Conservation (phyloP, 2,888 invertebrate species). For the Drosophila stalkeri region DNA sequence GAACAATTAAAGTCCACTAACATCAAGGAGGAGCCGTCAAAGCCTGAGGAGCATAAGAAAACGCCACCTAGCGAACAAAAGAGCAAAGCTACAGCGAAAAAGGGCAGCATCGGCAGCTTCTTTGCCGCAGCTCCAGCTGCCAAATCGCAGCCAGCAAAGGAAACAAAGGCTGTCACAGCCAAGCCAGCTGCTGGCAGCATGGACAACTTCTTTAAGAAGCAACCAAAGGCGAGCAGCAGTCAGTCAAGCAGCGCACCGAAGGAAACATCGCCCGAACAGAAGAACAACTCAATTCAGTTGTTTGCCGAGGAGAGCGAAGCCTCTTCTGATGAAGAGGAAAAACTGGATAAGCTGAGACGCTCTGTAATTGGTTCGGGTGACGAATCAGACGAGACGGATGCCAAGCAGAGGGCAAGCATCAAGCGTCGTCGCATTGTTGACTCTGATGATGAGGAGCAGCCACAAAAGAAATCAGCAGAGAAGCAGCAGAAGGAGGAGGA, state of each 20-base stretch:
- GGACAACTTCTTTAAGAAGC: constrained; percentile 68
- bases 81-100: constrained; percentile 53
- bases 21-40: constrained; percentile 17
- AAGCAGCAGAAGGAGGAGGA: constrained; percentile 50
- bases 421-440: constrained; percentile 82
- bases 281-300: constrained; percentile 70
- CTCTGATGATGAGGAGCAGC: constrained; percentile 81
- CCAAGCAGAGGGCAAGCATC: constrained; percentile 32
- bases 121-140: constrained; percentile 55
- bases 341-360: constrained; percentile 79
- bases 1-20: constrained; percentile 11
- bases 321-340: constrained; percentile 83
- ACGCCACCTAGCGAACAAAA: constrained; percentile 52
- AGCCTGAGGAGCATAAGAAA: constrained; percentile 46
- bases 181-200: constrained; percentile 50
- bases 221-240: constrained; percentile 29
- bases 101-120: constrained; percentile 76
- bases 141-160: constrained; percentile 50
- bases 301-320: constrained; percentile 71
- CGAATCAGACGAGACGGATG: constrained; percentile 47
- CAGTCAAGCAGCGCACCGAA: constrained; percentile 33
- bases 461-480: constrained; percentile 65
- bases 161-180: constrained; percentile 48
- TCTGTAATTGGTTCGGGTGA: constrained; percentile 68
- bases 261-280: constrained; percentile 28